phyloP scores from a whole-genome alignment of 30 jellyfish, hydroid and myxozoan species.

The Cassiopea andromeda region DNA sequence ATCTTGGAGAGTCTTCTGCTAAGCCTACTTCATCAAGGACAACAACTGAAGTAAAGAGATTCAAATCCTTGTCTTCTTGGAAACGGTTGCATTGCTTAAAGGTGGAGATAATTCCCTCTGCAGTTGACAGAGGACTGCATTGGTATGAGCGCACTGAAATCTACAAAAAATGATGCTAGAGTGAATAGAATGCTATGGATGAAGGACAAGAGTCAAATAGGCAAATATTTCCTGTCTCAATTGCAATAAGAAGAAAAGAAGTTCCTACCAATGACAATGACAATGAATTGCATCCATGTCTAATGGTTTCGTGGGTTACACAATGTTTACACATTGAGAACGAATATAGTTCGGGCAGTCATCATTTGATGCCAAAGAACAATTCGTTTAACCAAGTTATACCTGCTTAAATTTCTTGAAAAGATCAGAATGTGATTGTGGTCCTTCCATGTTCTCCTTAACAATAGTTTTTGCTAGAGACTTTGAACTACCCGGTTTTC shows the following conservation, averaged over 20 bases:
- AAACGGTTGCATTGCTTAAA: constrained; percentile 80
- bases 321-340: too few species aligned
- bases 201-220: too few species aligned
- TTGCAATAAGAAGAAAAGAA: too few species aligned
- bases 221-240: too few species aligned
- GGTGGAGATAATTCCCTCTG: constrained; percentile 68
- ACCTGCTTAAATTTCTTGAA: constrained; percentile 85
- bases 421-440: constrained; percentile 63
- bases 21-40: constrained; percentile 90
- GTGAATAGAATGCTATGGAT: too few species aligned
- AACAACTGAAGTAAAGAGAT: constrained; percentile 76
- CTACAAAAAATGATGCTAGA: neutral
- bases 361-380: too few species aligned
- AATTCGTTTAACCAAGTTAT: too few species aligned
- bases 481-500: constrained; percentile 85
- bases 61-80: constrained; percentile 80
- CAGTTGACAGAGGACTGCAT: constrained; percentile 88
- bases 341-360: too few species aligned
- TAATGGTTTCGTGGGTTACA: too few species aligned
- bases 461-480: constrained; percentile 81
- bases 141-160: constrained; percentile 85
- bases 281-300: too few species aligned
- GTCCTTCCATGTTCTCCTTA: constrained; percentile 87
- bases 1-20: constrained; percentile 84
- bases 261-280: too few species aligned